phyloP scores from a whole-genome alignment of 2,113 vertebrate genomes.

The Forbesichthys agassizii region DNA sequence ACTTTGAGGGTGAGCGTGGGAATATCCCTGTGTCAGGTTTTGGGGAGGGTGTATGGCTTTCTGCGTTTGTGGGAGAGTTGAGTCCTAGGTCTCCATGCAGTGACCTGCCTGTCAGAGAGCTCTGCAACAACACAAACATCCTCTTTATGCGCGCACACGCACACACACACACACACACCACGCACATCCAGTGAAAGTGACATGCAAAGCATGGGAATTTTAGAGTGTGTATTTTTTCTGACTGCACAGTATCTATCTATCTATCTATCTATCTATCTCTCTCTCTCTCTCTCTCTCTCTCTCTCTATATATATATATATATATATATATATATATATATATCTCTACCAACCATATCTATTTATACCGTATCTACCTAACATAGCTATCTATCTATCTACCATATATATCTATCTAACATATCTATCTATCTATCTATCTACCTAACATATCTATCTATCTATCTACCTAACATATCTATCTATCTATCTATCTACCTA shows the following conservation, averaged over 20 bases:
- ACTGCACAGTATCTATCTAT: conserved; percentile 19
- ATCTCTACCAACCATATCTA: too few species aligned
- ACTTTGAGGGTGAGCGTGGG: conserved; percentile 55
- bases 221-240: not conserved
- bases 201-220: conserved; percentile 34
- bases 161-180: conserved; percentile 2
- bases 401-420: too few species aligned
- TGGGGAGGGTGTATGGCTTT: conserved; percentile 45
- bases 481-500: conserved; percentile 11
- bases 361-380: too few species aligned
- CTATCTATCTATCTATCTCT: conserved; percentile 11
- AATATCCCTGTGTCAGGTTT: conserved; percentile 64
- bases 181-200: conserved; percentile 8
- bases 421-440: conserved; percentile 8
- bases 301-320: too few species aligned
- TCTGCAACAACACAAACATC: conserved; percentile 71
- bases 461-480: not conserved
- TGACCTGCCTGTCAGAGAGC: conserved; percentile 68
- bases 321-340: too few species aligned
- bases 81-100: conserved; percentile 51
- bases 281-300: conserved; percentile 7
- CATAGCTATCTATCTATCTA: too few species aligned
- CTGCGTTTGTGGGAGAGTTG: conserved; percentile 71
- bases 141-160: conserved; percentile 37
- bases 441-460: not conserved